Evolutionary conservation across 2,797 vertebrate genomes (phyloP).

Genomic region (Aselliscus stoliczkanus): DNA sequence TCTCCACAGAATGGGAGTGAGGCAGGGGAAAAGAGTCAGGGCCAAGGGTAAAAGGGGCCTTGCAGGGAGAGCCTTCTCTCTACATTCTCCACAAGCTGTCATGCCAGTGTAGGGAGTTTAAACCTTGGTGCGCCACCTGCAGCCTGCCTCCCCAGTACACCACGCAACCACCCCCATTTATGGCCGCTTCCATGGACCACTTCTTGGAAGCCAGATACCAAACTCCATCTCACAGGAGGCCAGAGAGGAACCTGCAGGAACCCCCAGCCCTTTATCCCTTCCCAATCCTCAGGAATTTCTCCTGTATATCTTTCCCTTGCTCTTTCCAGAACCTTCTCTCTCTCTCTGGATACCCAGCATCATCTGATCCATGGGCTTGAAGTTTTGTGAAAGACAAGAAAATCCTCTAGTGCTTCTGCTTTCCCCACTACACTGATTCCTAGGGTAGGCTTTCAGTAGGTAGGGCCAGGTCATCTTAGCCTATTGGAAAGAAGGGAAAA

Average conservation of each 20-base stretch:
- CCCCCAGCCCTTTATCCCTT: neutral
- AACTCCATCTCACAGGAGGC: neutral
- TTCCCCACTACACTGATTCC: neutral
- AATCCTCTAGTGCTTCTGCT: neutral
- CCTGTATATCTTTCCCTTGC: neutral
- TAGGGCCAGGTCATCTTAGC: neutral
- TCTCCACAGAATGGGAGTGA: neutral
- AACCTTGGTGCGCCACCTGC: too few relatives aligned
- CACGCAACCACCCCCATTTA: accelerated
- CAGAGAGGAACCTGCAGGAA: neutral
- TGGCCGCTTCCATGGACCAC: neutral
- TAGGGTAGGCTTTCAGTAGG: neutral
- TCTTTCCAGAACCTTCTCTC: neutral
- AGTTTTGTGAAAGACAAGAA: neutral
- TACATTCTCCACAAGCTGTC: neutral
- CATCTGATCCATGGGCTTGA: neutral
- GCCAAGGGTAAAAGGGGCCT: neutral
- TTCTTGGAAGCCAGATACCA: neutral
- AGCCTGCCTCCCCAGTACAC: neutral
- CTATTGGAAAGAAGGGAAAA: neutral
- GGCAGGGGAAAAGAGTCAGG: accelerated
- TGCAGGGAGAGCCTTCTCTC: neutral
- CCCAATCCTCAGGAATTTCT: neutral
- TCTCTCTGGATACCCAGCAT: neutral
- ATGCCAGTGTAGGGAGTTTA: neutral